Percentiles rank a stretch among this genome's conserved stretches.
Evolutionary conservation across 2,797 vertebrate genomes (phyloP).

Genomic region (Pseudopleuronectes americanus): DNA sequence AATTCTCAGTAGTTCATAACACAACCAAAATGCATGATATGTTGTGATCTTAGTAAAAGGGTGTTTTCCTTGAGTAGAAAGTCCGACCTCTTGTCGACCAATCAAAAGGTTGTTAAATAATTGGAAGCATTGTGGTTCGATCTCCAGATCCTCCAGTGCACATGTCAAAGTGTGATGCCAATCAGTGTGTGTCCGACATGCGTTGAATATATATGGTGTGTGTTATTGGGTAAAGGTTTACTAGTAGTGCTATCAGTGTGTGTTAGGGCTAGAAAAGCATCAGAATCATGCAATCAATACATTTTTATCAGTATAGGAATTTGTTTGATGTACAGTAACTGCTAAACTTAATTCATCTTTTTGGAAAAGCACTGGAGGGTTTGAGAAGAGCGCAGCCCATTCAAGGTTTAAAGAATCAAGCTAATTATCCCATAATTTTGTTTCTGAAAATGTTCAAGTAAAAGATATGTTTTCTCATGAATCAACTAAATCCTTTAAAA

Average conservation of each 20-base stretch:
- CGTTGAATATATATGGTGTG: too few species aligned
- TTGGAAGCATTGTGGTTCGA: too few species aligned
- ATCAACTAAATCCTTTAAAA: constrained; percentile 6
- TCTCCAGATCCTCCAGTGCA: too few species aligned
- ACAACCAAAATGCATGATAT: constrained; percentile 13
- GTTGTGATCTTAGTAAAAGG: constrained; percentile 7
- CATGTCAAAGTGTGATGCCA: neutral
- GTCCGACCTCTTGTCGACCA: neutral
- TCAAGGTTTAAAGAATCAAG: constrained; percentile 28
- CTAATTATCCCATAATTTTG: constrained; percentile 16
- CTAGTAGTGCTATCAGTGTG: neutral
- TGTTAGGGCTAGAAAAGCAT: neutral
- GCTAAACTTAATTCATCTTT: constrained; percentile 15
- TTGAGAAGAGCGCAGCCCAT: constrained; percentile 16
- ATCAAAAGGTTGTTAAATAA: neutral
- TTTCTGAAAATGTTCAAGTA: constrained; percentile 22
- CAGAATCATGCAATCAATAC: too few species aligned
- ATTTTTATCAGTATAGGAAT: neutral
- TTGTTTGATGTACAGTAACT: neutral
- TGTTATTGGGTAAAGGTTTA: too few species aligned
- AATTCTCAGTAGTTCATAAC: constrained; percentile 7
- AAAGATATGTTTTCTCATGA: neutral
- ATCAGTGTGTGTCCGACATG: too few species aligned
- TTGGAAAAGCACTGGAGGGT: constrained; percentile 25
- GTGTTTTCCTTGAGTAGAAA: constrained; percentile 2